A percentile compares a stretch with the other conserved stretches of the same genome.
These are phyloP conservation scores for Caracal caracal DNA, from an alignment of 2,113 vertebrate genomes.

Conservation along the genomic window DNA sequence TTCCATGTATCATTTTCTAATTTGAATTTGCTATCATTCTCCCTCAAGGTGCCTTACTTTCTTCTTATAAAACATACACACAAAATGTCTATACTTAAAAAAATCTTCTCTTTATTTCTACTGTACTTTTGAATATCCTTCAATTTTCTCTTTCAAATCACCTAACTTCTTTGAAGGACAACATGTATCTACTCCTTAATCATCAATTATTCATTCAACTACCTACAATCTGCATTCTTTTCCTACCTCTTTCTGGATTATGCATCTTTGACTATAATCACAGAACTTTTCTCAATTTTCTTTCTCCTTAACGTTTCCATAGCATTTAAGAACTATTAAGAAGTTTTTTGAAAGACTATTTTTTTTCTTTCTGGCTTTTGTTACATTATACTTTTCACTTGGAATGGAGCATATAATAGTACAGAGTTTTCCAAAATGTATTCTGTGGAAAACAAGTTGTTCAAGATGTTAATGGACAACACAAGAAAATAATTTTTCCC, in stretches of 20 bases:
- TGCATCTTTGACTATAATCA: not conserved
- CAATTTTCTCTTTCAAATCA: not conserved
- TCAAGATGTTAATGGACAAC: not conserved
- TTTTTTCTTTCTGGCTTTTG: not conserved
- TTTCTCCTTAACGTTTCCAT: not conserved
- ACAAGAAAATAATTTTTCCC: not conserved
- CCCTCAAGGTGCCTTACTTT: not conserved
- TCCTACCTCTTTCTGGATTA: not conserved
- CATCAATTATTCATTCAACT: not conserved
- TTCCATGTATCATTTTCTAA: not conserved
- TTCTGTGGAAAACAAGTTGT: not conserved
- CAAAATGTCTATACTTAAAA: not conserved
- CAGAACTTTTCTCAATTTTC: not conserved
- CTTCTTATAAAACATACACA: not conserved
- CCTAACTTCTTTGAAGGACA: not conserved
- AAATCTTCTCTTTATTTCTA: not conserved
- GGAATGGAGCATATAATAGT: not conserved
- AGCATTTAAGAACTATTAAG: not conserved
- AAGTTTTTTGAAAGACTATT: not conserved
- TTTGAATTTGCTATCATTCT: not conserved
- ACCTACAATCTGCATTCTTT: not conserved
- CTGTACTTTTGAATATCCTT: not conserved
- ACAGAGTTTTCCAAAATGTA: not conserved
- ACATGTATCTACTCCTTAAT: not conserved
- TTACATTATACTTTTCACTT: not conserved